Conservation (phyloP, 2,113 vertebrate species). For the Pangasianodon gigas region DNA sequence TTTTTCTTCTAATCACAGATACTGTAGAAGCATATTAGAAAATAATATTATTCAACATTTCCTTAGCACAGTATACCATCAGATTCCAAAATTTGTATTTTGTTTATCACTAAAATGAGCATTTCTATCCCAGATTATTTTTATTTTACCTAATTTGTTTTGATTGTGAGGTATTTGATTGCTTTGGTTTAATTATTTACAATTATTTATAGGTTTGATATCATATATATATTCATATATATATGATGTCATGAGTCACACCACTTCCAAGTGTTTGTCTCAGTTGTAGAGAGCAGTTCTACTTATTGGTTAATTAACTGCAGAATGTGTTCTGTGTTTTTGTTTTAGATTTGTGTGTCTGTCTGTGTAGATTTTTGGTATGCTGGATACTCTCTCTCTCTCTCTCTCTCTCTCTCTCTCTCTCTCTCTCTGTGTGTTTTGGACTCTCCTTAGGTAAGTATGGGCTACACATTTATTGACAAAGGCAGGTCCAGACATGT, state of each 20-base stretch:
- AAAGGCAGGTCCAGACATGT: slow-evolving; percentile 13
- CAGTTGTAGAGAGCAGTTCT: neutral
- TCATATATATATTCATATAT: no score
- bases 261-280: neutral
- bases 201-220: neutral
- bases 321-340: neutral
- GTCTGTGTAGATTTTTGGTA: neutral
- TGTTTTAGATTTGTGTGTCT: neutral
- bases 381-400: neutral
- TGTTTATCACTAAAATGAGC: neutral
- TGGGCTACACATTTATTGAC: slow-evolving; percentile 25
- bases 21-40: neutral
- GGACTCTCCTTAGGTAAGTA: neutral
- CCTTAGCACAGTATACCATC: neutral
- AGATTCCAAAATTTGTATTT: neutral
- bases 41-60: neutral
- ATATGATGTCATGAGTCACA: neutral
- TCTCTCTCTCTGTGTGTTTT: neutral
- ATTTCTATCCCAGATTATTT: neutral
- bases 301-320: neutral
- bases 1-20: neutral
- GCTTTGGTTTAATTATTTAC: neutral
- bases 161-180: neutral
- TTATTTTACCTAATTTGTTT: neutral
- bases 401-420: neutral